Percentiles rank a stretch among this genome's conserved stretches.
These are phyloP conservation scores for Ptychobarbus kaznakovi DNA, from an alignment of 2,797 vertebrate genomes.

Conservation along the genomic window DNA sequence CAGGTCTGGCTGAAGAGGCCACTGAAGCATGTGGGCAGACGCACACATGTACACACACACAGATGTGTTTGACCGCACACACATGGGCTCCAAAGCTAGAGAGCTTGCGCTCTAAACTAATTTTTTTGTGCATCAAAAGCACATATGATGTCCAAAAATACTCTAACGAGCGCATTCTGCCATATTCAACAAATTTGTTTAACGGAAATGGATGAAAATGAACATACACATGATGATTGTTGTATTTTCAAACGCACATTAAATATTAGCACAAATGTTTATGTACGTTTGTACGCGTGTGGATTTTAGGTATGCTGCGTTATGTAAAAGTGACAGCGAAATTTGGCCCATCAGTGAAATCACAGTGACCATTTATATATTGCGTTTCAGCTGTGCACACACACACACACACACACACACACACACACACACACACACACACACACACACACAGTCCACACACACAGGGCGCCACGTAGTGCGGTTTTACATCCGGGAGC, in stretches of 20 bases:
- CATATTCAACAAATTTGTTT: conserved; percentile 11
- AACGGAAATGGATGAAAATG: neutral
- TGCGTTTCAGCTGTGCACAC: conserved; percentile 27
- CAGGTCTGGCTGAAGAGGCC: conserved; percentile 60
- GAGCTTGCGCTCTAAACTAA: neutral
- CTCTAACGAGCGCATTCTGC: neutral
- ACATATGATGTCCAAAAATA: neutral
- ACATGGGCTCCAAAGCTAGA: conserved; percentile 15
- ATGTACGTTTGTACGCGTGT: conserved; percentile 11
- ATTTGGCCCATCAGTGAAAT: conserved; percentile 32
- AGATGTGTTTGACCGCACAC: conserved; percentile 35
- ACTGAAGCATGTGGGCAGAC: conserved; percentile 58
- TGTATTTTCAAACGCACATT: neutral
- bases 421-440: conserved; percentile 29
- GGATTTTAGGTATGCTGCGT: conserved; percentile 1
- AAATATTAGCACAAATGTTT: conserved; percentile 16
- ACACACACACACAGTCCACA: too few relatives aligned
- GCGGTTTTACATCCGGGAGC: conserved; percentile 25
- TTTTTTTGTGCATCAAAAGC: conserved; percentile 11
- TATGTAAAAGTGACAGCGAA: conserved; percentile 41
- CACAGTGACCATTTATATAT: conserved; percentile 9
- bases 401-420: neutral
- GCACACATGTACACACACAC: conserved; percentile 21
- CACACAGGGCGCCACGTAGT: conserved; percentile 40
- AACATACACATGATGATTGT: neutral